Base-by-base conservation (phyloP, 1,140 invertebrate species). In the Mesaphorura yosii region DNA sequence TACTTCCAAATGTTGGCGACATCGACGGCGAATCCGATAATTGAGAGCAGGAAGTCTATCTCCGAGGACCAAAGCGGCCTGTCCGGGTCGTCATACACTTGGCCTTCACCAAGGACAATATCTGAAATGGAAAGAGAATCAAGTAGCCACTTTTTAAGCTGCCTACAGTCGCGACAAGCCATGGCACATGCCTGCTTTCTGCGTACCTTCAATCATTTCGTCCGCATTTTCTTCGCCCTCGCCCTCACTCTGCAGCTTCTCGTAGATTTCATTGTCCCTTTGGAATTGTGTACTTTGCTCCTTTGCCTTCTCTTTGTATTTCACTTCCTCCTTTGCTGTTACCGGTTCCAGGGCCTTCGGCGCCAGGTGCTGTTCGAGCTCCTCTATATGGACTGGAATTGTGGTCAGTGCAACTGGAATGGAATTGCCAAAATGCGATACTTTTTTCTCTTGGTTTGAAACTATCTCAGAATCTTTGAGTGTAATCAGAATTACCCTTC, bases 1-100 rank as follows among this genome's bases (percentile, higher is more conserved):
- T n/a, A n/a, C 31, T n/a, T n/a, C 87, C 88, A 91, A 1, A 92
- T 85, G 66, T 92, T 92, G 12, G 87, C 86, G 52, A 92, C 73
- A 71, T 91, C 88, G 1, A 92, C 88, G 1, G 88, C 88, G 62
- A 91, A 91, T 3, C 88, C 88, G 57, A 92, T 88, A 51, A 92
- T 87, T 20, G 88, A 91, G 3, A 95, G 75, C n/a, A 95, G 76
- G 68, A 94, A 94, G 66, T 94, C 90, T 6, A 60, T 19, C 2
- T 50, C 51, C 48, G 53, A 48, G 39, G 51, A 53, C 58, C 58
- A 60, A 1, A 51, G 54, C 38, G 54, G 51, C 26, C 58, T 25
- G 5, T 53, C 56, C 10, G 10, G 40, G n/a, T 45, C 48, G 7
- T 51, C 26, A 14, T n/a, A 20, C n/a, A 34, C 31, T n/a, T 34